These are phyloP conservation scores for Mythimna vitellina DNA, from an alignment of 2,888 invertebrate genomes.

Conservation along the genomic window DNA sequence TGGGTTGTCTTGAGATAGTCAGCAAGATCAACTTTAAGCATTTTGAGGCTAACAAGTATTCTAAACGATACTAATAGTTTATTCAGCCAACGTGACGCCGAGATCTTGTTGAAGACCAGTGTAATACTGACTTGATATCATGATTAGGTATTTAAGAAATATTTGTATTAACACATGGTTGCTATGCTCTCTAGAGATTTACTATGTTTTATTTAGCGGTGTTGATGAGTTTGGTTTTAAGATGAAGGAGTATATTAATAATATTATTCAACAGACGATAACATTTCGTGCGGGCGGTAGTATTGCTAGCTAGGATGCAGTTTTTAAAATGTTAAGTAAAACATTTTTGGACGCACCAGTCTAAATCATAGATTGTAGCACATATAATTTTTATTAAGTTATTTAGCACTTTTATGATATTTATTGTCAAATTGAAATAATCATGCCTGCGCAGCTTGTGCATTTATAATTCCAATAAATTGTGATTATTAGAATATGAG, in stretches of 20 bases:
- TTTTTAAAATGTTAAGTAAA: conserved; percentile 74
- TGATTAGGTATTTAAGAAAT: conserved; percentile 53
- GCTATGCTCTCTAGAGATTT: conserved; percentile 71
- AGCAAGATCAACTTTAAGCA: conserved; percentile 85
- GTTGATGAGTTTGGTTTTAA: conserved; percentile 57
- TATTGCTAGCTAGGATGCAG: conserved; percentile 68
- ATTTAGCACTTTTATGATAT: conserved; percentile 87
- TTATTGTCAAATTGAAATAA: conserved; percentile 85
- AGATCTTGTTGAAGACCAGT: conserved; percentile 56
- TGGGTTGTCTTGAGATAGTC: conserved; percentile 84
- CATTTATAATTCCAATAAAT: conserved; percentile 89
- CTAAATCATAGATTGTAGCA: conserved; percentile 83
- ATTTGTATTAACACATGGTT: conserved; percentile 59
- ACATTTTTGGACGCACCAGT: conserved; percentile 86
- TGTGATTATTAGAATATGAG: conserved; percentile 84
- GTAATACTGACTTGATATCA: conserved; percentile 60
- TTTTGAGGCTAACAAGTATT: conserved; percentile 58
- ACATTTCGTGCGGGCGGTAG: conserved; percentile 68
- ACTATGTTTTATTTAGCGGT: conserved; percentile 57
- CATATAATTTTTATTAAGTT: conserved; percentile 81
- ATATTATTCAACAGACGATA: conserved; percentile 45
- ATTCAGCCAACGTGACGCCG: conserved; percentile 48
- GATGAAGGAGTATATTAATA: conserved; percentile 62
- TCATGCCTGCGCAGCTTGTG: conserved; percentile 87
- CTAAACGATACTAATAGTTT: conserved; percentile 44